phyloP scores from a whole-genome alignment of 2,888 invertebrate species.

The Cistogaster globosa region DNA sequence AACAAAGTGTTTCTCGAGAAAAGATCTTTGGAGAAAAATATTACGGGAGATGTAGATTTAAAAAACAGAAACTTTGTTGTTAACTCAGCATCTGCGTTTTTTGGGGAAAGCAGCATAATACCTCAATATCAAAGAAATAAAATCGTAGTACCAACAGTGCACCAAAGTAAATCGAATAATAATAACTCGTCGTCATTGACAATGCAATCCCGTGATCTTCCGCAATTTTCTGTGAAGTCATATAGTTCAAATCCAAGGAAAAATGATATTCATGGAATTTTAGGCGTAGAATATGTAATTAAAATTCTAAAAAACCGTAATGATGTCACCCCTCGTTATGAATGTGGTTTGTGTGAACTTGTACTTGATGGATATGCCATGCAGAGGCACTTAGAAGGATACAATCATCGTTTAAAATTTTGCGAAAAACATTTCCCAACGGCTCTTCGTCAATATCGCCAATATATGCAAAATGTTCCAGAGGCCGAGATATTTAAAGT shows the following conservation, averaged over 20 bases:
- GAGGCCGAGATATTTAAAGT: constrained; percentile 76
- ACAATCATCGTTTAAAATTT: constrained; percentile 89
- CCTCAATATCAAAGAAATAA: constrained; percentile 73
- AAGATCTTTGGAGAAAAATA: not conserved
- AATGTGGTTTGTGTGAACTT: constrained; percentile 90
- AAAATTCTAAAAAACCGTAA: constrained; percentile 87
- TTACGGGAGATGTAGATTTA: not conserved
- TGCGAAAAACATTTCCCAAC: constrained; percentile 86
- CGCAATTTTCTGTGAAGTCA: constrained; percentile 73
- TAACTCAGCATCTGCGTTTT: constrained; percentile 62
- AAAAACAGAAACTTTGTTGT: constrained; percentile 61
- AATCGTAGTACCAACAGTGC: constrained; percentile 73
- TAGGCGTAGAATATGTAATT: constrained; percentile 91
- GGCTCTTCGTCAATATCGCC: constrained; percentile 86
- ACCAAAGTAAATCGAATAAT: constrained; percentile 56
- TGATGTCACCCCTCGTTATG: constrained; percentile 87
- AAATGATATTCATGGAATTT: constrained; percentile 79
- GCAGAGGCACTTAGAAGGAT: constrained; percentile 90
- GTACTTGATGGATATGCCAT: constrained; percentile 90
- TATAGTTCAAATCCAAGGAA: constrained; percentile 68
- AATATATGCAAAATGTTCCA: constrained; percentile 85
- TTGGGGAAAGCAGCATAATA: constrained; percentile 30
- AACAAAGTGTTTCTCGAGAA: not conserved
- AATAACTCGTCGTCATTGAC: not conserved
- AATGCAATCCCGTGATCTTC: constrained; percentile 18